Percentiles rank a stretch among this genome's conserved stretches.
These are phyloP conservation scores for Sepioteuthis lessoniana DNA, from an alignment of 2,888 invertebrate species.

Conservation along the genomic window DNA sequence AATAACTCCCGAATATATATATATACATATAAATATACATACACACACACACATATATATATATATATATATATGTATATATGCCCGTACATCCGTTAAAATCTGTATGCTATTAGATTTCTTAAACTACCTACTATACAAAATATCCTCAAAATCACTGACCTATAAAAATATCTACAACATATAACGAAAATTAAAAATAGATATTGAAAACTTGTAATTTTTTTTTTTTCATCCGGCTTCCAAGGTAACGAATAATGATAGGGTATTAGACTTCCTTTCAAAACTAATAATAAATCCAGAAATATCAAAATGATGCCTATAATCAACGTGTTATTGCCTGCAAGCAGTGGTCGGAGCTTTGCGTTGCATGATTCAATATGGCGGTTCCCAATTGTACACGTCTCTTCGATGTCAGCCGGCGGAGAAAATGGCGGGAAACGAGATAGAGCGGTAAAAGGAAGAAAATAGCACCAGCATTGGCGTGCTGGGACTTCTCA, in stretches of 20 bases:
- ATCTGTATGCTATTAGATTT: too few species aligned
- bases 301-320: not conserved
- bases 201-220: not conserved
- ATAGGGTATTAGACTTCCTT: not conserved
- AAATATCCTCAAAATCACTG: too few species aligned
- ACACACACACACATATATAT: too few species aligned
- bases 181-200: not conserved
- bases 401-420: not conserved
- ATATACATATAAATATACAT: too few species aligned
- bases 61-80: too few species aligned
- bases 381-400: not conserved
- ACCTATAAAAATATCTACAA: too few species aligned
- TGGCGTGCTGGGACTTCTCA: conserved; percentile 8
- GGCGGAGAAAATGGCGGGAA: not conserved
- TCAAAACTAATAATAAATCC: not conserved
- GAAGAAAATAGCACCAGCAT: not conserved
- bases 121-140: too few species aligned
- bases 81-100: too few species aligned
- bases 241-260: not conserved
- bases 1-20: too few species aligned
- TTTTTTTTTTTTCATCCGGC: not conserved
- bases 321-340: conserved; percentile 11
- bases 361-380: not conserved
- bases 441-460: not conserved
- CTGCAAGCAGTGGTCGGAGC: not conserved